Conservation (phyloP, 1,140 invertebrate genomes). For the Lutraria rhynchaena region DNA sequence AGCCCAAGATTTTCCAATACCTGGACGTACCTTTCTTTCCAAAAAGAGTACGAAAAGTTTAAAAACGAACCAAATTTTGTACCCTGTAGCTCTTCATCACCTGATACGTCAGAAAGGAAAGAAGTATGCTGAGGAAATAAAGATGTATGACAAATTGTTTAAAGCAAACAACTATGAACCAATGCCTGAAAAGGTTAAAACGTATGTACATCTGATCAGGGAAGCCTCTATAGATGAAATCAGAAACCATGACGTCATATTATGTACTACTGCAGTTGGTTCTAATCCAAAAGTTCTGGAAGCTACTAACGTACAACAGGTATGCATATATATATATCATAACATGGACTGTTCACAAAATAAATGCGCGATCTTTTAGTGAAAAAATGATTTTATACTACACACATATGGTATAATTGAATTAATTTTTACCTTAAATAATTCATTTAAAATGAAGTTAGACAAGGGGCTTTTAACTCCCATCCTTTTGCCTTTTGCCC, state of each 20-base stretch:
- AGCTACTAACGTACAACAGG: constrained; percentile 47
- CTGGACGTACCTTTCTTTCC: constrained; percentile 48
- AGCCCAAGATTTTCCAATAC: constrained; percentile 65
- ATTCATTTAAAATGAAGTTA: too few relatives aligned
- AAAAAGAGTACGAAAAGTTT: constrained; percentile 37
- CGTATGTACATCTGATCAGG: constrained; percentile 57
- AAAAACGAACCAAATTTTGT: constrained; percentile 44
- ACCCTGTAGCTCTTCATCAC: constrained; percentile 66
- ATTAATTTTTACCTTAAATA: too few relatives aligned
- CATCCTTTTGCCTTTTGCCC: too few relatives aligned
- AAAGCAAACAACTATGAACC: not conserved
- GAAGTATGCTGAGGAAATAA: constrained; percentile 64
- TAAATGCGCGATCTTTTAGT: too few relatives aligned
- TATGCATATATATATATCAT: constrained; percentile 18
- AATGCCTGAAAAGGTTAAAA: constrained; percentile 38
- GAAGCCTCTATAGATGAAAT: constrained; percentile 64
- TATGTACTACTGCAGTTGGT: constrained; percentile 62
- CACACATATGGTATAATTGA: too few relatives aligned
- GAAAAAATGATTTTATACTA: too few relatives aligned
- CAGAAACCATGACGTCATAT: constrained; percentile 61
- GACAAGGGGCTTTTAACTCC: too few relatives aligned
- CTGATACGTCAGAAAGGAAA: constrained; percentile 66
- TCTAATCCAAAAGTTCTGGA: constrained; percentile 57
- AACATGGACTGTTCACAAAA: not conserved
- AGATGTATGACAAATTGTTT: constrained; percentile 61